Percentiles rank a stretch among this genome's conserved stretches.
These are phyloP conservation scores for Gobiocypris rarus DNA, from an alignment of 2,113 vertebrate genomes.

Conservation along the genomic window DNA sequence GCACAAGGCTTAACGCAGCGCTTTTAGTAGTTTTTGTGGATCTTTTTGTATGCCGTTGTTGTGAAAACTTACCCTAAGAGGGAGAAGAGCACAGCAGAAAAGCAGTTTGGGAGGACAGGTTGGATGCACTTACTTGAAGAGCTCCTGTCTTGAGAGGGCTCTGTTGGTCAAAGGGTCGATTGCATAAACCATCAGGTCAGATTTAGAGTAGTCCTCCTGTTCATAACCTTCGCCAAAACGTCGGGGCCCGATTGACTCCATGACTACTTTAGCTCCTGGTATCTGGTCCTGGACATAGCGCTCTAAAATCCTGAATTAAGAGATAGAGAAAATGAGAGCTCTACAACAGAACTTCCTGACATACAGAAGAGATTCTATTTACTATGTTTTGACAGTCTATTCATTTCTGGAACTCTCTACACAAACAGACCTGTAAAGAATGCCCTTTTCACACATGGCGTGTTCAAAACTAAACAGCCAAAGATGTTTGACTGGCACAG, in stretches of 20 bases:
- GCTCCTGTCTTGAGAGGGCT: conserved; percentile 91
- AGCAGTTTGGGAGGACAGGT: neutral
- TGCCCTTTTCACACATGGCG: neutral
- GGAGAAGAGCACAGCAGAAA: neutral
- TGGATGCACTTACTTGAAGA: conserved; percentile 87
- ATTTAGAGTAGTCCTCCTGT: conserved; percentile 91
- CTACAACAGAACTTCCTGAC: neutral
- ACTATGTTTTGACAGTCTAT: neutral
- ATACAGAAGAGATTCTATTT: neutral
- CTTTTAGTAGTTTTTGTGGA: too few relatives aligned
- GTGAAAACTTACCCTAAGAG: neutral
- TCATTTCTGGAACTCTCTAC: neutral
- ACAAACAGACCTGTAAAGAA: neutral
- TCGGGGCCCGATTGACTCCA: conserved; percentile 92
- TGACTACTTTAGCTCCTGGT: conserved; percentile 90
- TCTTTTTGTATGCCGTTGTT: too few relatives aligned
- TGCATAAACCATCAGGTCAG: conserved; percentile 94
- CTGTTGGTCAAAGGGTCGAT: conserved; percentile 95
- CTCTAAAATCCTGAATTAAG: conserved; percentile 85
- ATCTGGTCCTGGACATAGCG: conserved; percentile 94
- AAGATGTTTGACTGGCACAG: neutral
- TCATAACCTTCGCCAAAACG: conserved; percentile 90
- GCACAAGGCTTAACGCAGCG: too few relatives aligned
- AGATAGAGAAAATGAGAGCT: neutral
- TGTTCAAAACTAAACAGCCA: neutral